Base-by-base conservation (phyloP, 2,797 vertebrate species). In the Chrosomus eos region DNA sequence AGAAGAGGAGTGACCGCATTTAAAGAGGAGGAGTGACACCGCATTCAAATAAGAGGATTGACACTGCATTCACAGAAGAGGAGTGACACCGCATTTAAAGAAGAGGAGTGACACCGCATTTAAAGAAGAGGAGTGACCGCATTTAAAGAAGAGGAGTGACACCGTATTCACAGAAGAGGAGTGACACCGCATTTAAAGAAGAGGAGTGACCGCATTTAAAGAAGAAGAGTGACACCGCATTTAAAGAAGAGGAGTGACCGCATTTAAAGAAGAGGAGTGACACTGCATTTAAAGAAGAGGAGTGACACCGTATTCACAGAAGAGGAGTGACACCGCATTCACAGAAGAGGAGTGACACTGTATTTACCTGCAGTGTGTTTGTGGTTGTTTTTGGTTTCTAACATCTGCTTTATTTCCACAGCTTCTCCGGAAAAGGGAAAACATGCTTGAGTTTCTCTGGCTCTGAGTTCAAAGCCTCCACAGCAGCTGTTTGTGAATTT, bases 391-490 rank as follows among this genome's bases (percentile, higher is more conserved):
- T 19, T 74, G 48, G 6, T 21, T 88, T 89, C 26, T 93, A 51
- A 6, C 95, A 95, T 94, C 94, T 96, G 94, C 80, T 94, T 91
- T 21, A 13, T 79, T 53, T 74, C 45, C 48, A 36, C 90, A 83
- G 87, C 90, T 88, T 83, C 87, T 92, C 89, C 5, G 1, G 6
- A 18, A 18, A 28, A 31, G 5, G 11, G 14, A 31, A 28, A 7
- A 64, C 60, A 64, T 62, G 60, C 60, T 31, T 86, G 89, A 91
- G 87, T 78, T 80, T 91, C 75, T 74, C 77, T 94, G 91, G 92
- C 91, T 89, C 58, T 38, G 80, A 89, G 90, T 92, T 93, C 90
- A 93, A 90, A 93, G 89, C 87, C n/a, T 43, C 70, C 28, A 51
- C 26, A 80, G 86, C 92, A 89, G 82, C 82, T 95, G 95, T 89